Evolutionary conservation across 2,888 invertebrate species (phyloP).

Genomic region (Ethmia dodecea): DNA sequence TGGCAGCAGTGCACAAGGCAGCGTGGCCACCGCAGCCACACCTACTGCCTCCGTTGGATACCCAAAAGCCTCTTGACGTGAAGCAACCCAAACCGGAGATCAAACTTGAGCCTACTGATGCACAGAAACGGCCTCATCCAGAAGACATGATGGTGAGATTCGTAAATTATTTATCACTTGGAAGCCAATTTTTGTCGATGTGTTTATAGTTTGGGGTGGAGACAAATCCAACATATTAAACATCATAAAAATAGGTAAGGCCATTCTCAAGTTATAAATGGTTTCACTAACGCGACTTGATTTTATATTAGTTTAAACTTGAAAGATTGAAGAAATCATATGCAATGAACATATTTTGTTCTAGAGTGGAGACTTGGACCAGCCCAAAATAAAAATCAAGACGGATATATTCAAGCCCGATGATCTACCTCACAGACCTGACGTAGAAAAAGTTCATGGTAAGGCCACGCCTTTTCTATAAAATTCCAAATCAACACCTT

Average conservation of each 20-base stretch:
- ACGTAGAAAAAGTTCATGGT: constrained; percentile 52
- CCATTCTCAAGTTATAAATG: no score
- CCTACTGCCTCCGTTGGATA: constrained; percentile 55
- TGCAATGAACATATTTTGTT: no score
- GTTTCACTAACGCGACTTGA: no score
- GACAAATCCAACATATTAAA: no score
- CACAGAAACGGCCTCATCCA: constrained; percentile 62
- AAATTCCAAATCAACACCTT: no score
- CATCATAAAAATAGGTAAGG: no score
- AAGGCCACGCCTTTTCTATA: constrained; percentile 6
- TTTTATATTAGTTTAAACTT: no score
- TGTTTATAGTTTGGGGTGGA: no score
- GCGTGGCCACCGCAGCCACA: constrained; percentile 68
- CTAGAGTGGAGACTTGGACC: constrained; percentile 61
- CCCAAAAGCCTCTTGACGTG: constrained; percentile 61
- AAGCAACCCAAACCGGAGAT: constrained; percentile 69
- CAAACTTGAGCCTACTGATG: constrained; percentile 61
- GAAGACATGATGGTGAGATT: constrained; percentile 57
- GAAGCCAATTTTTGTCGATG: no score
- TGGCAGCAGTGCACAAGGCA: constrained; percentile 60
- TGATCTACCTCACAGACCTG: constrained; percentile 51
- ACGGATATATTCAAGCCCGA: constrained; percentile 74
- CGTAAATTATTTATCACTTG: no score
- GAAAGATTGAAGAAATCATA: no score
- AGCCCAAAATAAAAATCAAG: constrained; percentile 73